A percentile compares a stretch with the other conserved stretches of the same genome.
Conservation (phyloP, 2,797 vertebrate species). For the Catostomus latipinnis region DNA sequence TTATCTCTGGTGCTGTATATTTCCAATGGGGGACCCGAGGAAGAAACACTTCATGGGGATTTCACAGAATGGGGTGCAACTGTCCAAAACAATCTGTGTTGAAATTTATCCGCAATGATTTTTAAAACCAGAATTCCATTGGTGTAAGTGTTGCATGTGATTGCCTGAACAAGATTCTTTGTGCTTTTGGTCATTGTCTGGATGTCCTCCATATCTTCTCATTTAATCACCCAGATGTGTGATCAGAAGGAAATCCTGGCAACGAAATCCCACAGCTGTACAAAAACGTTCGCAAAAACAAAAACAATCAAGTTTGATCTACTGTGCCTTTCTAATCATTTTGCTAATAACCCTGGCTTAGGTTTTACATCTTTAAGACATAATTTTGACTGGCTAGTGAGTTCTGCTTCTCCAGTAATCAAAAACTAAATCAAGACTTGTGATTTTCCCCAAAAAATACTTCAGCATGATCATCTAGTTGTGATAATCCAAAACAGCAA, state of each 20-base stretch:
- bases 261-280: slow-evolving; percentile 31
- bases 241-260: slow-evolving; percentile 44
- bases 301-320: slow-evolving; percentile 28
- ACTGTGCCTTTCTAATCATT: not conserved
- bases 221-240: slow-evolving; percentile 52
- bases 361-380: slow-evolving; percentile 18
- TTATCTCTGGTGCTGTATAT: slow-evolving; percentile 23
- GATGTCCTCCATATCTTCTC: slow-evolving; percentile 31
- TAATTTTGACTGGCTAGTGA: not conserved
- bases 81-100: slow-evolving; percentile 16
- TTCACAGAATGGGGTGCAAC: slow-evolving; percentile 21
- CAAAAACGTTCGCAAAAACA: slow-evolving; percentile 24
- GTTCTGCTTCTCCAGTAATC: not conserved
- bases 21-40: slow-evolving; percentile 16
- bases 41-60: not conserved
- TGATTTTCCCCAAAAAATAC: not conserved
- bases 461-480: not conserved
- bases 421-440: not conserved
- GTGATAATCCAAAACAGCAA: not conserved
- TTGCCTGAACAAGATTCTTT: slow-evolving; percentile 26
- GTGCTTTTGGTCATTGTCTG: slow-evolving; percentile 38
- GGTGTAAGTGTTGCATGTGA: slow-evolving; percentile 45
- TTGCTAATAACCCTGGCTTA: too few species aligned
- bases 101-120: not conserved
- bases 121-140: not conserved